Evolutionary conservation across 2,113 vertebrate genomes (phyloP).

Genomic region (Barnardius zonarius): DNA sequence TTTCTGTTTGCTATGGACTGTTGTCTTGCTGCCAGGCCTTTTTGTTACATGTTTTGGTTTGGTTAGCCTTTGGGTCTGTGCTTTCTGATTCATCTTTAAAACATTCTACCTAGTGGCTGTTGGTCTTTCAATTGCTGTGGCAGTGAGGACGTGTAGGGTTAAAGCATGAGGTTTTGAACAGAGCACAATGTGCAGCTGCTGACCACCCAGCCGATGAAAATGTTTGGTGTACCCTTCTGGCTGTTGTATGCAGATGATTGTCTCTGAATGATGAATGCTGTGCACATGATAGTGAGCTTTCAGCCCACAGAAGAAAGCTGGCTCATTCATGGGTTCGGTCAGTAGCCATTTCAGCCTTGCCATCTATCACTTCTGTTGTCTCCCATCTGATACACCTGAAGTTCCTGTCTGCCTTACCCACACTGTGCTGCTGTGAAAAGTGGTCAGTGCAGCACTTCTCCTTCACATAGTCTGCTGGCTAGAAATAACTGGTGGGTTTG

Average conservation of each 20-base stretch:
- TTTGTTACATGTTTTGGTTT: background rate
- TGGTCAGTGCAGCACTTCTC: constrained; percentile 25
- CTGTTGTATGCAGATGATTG: background rate
- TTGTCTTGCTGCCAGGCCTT: background rate
- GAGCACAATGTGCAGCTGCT: rapidly evolving
- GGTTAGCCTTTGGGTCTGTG: background rate
- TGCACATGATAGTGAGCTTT: background rate
- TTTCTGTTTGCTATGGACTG: background rate
- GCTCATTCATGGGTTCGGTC: background rate
- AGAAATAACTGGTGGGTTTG: constrained; percentile 43
- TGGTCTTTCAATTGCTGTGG: background rate
- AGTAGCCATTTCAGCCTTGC: background rate
- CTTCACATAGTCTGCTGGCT: background rate
- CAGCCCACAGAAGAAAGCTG: background rate
- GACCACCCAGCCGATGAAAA: background rate
- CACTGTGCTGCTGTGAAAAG: rapidly evolving
- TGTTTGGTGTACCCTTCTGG: background rate
- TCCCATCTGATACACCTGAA: constrained; percentile 1
- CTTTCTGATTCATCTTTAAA: background rate
- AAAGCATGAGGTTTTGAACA: background rate
- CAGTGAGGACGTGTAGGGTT: rapidly evolving
- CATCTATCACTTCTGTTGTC: background rate
- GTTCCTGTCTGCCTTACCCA: constrained; percentile 1
- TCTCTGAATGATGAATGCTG: background rate
- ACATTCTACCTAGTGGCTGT: background rate